Evolutionary conservation across 2,113 vertebrate genomes (phyloP), one percentile per base, ranked within the genome.

Genomic region (Megaleporinus macrocephalus): DNA sequence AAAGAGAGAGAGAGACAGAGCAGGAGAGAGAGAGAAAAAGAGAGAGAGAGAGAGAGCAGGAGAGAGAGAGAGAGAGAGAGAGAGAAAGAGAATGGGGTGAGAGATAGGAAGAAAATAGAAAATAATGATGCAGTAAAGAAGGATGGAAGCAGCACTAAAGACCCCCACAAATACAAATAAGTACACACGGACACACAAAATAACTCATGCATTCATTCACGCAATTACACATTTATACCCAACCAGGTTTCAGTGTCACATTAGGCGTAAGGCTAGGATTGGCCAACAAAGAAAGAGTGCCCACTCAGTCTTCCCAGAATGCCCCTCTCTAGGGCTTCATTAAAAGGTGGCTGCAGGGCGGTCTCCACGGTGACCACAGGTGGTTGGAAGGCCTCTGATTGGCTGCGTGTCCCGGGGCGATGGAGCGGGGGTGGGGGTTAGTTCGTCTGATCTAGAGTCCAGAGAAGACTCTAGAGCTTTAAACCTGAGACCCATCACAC

Each of bases 331-430:
- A 91, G 95, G 95, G 96, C 96, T 96, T 97, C 96, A 97, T 97
- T 97, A 97, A 97, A 97, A 97, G 95, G 95, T 96, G 95, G 94
- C 96, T 97, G 94, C 95, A 96, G 96, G 96, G 95, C 94, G 94
- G 94, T 96, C 95, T 95, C 94, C 93, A 95, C 93, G 94, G 95
- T 96, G 95, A 96, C 95, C 95, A 96, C 95, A 96, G 95, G 95
- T 97, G 95, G 95, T 95, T 96, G 88, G 88, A 89, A 93, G 93
- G 93, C 93, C 88, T 91, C 93, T 95, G 94, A 96, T 93, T 89
- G 69, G 78, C 82, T 84, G 70, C 18, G 72, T 87, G 80, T 85
- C 86, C 86, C 16, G 33, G 55, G 86, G 86, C 80, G 1, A 51
- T 76, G 57, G 70, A 53, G 69, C 59, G 69, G 75, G 70, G 73